A percentile compares a stretch with the other conserved stretches of the same genome.
phyloP scores from a whole-genome alignment of 2,888 invertebrate genomes.

The Acleris cristana region DNA sequence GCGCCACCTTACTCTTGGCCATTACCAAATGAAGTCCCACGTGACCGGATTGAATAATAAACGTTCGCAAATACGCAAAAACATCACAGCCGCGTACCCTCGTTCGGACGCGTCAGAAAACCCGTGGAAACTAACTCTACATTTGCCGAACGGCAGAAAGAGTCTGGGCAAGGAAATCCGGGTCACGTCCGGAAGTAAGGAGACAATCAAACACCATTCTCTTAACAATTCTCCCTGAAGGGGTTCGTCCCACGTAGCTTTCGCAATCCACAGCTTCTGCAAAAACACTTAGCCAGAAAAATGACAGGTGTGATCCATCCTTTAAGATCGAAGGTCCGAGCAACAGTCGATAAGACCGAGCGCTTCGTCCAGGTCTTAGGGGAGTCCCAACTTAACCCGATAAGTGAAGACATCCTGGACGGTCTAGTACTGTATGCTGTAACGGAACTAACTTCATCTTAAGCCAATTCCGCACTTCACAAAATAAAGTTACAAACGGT shows the following conservation, averaged over 20 bases:
- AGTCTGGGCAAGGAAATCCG: not conserved
- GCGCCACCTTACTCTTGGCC: too few relatives aligned
- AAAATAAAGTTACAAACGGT: too few relatives aligned
- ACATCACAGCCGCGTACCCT: too few relatives aligned
- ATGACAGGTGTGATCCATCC: not conserved
- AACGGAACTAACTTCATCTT: too few relatives aligned
- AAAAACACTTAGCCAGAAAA: not conserved
- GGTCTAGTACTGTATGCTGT: not conserved
- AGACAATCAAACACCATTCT: too few relatives aligned
- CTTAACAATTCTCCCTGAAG: too few relatives aligned
- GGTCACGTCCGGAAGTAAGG: too few relatives aligned
- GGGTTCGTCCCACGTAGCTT: too few relatives aligned
- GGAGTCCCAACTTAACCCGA: not conserved
- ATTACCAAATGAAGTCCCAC: too few relatives aligned
- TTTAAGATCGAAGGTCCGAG: not conserved
- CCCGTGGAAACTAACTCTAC: not conserved
- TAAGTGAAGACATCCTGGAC: not conserved
- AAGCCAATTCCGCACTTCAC: too few relatives aligned
- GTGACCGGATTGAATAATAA: too few relatives aligned
- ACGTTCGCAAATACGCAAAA: too few relatives aligned
- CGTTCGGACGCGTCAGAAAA: not conserved
- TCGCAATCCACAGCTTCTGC: not conserved
- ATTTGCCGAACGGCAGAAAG: not conserved
- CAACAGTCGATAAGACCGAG: not conserved
- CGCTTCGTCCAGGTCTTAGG: slow-evolving; percentile 1